These are phyloP conservation scores for Pogonognathellus flavescens DNA, from an alignment of 1,140 invertebrate species.

Conservation along the genomic window DNA sequence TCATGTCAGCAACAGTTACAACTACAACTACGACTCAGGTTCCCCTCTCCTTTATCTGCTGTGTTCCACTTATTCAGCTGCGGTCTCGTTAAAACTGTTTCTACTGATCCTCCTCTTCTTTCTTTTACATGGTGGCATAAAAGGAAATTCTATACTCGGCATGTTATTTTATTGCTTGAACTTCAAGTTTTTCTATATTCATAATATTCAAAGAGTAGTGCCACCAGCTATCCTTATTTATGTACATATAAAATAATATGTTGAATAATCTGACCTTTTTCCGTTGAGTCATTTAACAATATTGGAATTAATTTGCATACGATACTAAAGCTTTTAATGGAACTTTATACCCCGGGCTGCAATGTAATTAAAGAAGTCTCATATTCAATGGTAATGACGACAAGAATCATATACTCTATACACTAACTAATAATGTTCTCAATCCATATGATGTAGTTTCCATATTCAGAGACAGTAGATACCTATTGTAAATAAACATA, in stretches of 20 bases:
- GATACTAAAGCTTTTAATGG: no score
- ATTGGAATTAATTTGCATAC: no score
- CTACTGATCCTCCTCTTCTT: slow-evolving; percentile 22
- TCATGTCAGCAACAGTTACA: slow-evolving; percentile 48
- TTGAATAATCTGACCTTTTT: neutral
- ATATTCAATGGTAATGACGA: no score
- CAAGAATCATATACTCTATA: no score
- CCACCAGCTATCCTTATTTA: neutral
- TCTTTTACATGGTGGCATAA: neutral
- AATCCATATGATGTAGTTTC: no score
- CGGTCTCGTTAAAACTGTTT: slow-evolving; percentile 38
- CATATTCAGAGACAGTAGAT: no score
- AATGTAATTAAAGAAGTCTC: no score
- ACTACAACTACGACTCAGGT: neutral
- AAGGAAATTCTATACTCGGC: slow-evolving; percentile 12
- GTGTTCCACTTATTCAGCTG: slow-evolving; percentile 38
- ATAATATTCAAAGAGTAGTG: neutral
- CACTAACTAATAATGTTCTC: no score
- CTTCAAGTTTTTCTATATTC: neutral
- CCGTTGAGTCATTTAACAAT: no score
- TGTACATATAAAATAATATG: neutral
- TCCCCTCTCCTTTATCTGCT: slow-evolving; percentile 30
- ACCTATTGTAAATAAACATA: no score
- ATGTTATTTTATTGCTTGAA: slow-evolving; percentile 6
- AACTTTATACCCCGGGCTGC: no score